Evolutionary conservation across 2,888 invertebrate genomes (phyloP).

Genomic region (Phengaris alcon): DNA sequence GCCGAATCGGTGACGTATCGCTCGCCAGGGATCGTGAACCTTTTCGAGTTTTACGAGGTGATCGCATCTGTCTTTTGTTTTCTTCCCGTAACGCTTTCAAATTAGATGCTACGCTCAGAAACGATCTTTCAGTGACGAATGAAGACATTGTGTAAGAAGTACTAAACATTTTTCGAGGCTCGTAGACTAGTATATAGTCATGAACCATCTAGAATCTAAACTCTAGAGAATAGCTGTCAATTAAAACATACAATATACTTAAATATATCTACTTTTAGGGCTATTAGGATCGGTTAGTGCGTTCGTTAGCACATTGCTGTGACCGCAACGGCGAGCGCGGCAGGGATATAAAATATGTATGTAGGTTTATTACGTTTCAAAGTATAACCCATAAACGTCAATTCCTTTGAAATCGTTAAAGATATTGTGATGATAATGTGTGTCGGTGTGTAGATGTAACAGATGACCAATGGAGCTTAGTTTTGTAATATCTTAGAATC

Average conservation of each 20-base stretch:
- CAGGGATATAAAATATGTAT: constrained; percentile 39
- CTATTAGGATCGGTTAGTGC: background rate
- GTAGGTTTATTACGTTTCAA: constrained; percentile 69
- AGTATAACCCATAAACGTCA: constrained; percentile 41
- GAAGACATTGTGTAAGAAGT: background rate
- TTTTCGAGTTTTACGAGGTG: constrained; percentile 11
- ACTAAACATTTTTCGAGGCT: background rate
- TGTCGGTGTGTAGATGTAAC: background rate
- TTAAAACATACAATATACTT: background rate
- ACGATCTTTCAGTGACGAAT: background rate
- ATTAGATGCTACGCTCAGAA: background rate
- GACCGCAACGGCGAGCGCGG: constrained; percentile 14
- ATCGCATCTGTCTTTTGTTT: constrained; percentile 30
- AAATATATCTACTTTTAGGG: constrained; percentile 6
- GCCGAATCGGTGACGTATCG: constrained; percentile 24
- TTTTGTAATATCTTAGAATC: background rate
- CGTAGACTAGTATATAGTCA: too few species aligned
- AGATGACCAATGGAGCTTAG: background rate
- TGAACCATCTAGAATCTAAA: too few species aligned
- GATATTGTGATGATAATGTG: background rate
- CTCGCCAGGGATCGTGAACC: constrained; percentile 16
- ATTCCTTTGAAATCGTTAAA: constrained; percentile 19
- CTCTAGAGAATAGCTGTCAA: background rate
- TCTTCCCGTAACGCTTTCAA: constrained; percentile 3
- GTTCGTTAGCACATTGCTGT: background rate